Evolutionary conservation across 1,140 invertebrate species (phyloP), one percentile per base, ranked within the genome.

Genomic region (Laupala kohalensis): DNA sequence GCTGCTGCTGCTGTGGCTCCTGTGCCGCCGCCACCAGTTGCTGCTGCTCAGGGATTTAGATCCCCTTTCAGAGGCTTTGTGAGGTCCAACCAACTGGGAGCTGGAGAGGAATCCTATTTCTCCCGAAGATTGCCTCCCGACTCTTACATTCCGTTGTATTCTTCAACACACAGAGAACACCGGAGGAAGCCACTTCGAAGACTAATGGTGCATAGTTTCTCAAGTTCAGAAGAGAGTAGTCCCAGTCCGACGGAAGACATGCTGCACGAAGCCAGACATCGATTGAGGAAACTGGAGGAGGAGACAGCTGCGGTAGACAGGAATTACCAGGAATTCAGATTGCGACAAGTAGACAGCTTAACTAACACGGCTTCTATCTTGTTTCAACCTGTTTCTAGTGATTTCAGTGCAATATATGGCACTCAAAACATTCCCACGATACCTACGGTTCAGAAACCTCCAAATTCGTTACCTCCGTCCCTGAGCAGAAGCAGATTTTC

Each of bases 281-380:
- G 78, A 74, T 73, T 81, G 64, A 76, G 73, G 70, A 74, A 76
- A 65, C 74, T 81, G 62, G 79, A 81, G 76, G 63, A 75, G 15
- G 80, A 81, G 74, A 78, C 77, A 72, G 77, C 77, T 65, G 77
- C 77, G 37, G 76, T 81, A 15, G 79, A 81, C 73, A 64, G 76
- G 65, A 76, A 73, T 63, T 77, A 73, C 68, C 72, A 63, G 73
- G 26, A 73, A 25, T 74, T 75, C 72, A 30, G 67, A 69, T 23
- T 75, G 73, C 37, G 71, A 25, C 72, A 75, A 5, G 19, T 53
- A 13, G 64, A 62, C 23, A 69, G 5, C 30, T 28, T 68, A 25
- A 6, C 71, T 12, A n/a, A 37, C 4, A 62, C 66, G 27, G 12
- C 29, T 15, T 68, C 67, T 19, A n/a, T 30, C 23, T 13, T 68